phyloP scores from a whole-genome alignment of 2,888 invertebrate genomes.

The Lordiphosa fenestrarum region DNA sequence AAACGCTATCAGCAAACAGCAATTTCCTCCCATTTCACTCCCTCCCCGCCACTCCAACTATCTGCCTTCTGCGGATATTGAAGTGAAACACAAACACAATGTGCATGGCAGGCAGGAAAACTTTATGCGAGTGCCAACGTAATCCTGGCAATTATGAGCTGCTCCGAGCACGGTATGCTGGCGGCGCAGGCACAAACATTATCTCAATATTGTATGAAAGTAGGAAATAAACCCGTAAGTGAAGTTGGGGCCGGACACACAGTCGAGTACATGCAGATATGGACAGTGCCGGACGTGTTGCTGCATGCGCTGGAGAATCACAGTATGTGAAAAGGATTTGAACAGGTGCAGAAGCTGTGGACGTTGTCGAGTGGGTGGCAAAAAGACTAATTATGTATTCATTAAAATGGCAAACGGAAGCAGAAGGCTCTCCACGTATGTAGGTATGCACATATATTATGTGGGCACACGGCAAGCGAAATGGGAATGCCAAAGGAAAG shows the following conservation, averaged over 20 bases:
- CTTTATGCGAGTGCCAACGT: constrained; percentile 55
- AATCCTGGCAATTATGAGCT: constrained; percentile 65
- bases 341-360: constrained; percentile 46
- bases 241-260: constrained; percentile 26
- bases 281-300: constrained; percentile 43
- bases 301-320: constrained; percentile 59
- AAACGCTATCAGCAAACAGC: constrained; percentile 65
- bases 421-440: constrained; percentile 21
- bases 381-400: constrained; percentile 75
- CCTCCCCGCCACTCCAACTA: not conserved
- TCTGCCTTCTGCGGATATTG: constrained; percentile 9
- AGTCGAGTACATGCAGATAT: constrained; percentile 7
- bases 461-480: constrained; percentile 9
- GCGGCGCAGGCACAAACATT: constrained; percentile 48
- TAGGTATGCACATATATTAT: constrained; percentile 3
- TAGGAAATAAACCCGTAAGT: constrained; percentile 57
- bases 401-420: constrained; percentile 70
- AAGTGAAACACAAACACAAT: constrained; percentile 58
- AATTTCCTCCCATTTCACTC: constrained; percentile 32
- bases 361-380: constrained; percentile 37
- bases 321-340: constrained; percentile 47
- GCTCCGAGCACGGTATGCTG: not conserved
- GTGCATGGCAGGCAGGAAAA: constrained; percentile 26
- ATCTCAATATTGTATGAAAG: constrained; percentile 64
- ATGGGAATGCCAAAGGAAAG: constrained; percentile 19